Conservation (phyloP, 2,113 vertebrate genomes). For the Rhinoptilus africanus region DNA sequence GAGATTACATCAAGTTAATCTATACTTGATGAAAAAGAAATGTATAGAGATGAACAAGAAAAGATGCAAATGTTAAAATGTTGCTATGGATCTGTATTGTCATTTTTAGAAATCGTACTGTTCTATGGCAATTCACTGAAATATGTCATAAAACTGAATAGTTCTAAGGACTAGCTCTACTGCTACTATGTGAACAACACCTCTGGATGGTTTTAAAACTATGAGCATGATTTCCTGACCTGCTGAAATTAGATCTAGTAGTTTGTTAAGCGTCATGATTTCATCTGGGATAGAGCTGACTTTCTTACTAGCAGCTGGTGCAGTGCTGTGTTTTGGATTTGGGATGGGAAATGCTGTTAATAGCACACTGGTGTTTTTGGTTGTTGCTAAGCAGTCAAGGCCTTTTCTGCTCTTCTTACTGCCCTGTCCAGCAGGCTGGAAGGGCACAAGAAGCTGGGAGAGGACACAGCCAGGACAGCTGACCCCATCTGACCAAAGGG, state of each 20-base stretch:
- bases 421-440: background rate
- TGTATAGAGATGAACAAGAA: background rate
- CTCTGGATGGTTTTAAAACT: background rate
- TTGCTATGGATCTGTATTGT: background rate
- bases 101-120: background rate
- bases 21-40: background rate
- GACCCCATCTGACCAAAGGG: background rate
- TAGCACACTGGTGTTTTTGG: background rate
- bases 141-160: background rate
- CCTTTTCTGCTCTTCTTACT: background rate
- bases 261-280: background rate
- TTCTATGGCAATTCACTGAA: background rate
- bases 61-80: background rate
- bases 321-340: background rate
- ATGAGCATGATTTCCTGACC: background rate
- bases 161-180: background rate
- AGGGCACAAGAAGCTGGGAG: background rate
- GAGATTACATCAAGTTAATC: background rate
- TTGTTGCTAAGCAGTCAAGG: background rate
- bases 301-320: background rate
- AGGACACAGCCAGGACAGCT: background rate
- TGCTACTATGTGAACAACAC: background rate
- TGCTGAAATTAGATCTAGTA: background rate
- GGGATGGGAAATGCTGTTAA: background rate
- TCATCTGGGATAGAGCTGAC: background rate